Evolutionary conservation across 2,888 invertebrate genomes (phyloP), one percentile per base, ranked within the genome.

Genomic region (Dynastes grantii): DNA sequence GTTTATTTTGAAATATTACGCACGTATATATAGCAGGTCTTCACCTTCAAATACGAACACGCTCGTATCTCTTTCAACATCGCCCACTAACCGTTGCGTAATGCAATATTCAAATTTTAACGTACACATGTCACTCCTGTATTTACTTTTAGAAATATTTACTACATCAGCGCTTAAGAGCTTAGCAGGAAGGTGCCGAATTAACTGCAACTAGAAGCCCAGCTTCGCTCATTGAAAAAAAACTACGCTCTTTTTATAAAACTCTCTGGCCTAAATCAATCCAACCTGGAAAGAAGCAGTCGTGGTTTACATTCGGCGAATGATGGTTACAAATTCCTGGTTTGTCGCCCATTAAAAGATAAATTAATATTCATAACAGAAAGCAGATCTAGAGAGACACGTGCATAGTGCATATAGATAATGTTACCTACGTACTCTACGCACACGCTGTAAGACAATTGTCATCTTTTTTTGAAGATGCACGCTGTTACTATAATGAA

Each of bases 201-300:
- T 63, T 22, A 58, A 58, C 22, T 22, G 55, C 22, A 22, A 16
- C 16, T 27, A 32, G 0, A 11, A 63, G 68, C 29, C 29, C 11
- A 68, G 22, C 51, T 27, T 29, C 51, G 49, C 22, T 9, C 51
- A 68, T 6, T 6, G 8, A 22, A 49, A 51, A 29, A 27, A 68
- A 8, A 29, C 49, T 49, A 53, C 32, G 49, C 37, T 27, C 22
- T 75, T 75, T 61, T 75, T 61, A 49, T 75, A 29, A 61, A 61
- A 2, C 45, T 45, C 49, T 75, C 73, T 75, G 73, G 73, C 61
- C 61, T 75, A 75, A 75, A 61, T 75, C 73, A 75, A 75, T 75
- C 73, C 45, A 45, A 55, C 40, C 40, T 61, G 73, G 51, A 61
- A 75, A 75, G 55, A 49, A 75, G 63, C 40, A 22, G 11, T 4